Conservation (phyloP, 2,113 vertebrate genomes). For the Perca schrenkii region DNA sequence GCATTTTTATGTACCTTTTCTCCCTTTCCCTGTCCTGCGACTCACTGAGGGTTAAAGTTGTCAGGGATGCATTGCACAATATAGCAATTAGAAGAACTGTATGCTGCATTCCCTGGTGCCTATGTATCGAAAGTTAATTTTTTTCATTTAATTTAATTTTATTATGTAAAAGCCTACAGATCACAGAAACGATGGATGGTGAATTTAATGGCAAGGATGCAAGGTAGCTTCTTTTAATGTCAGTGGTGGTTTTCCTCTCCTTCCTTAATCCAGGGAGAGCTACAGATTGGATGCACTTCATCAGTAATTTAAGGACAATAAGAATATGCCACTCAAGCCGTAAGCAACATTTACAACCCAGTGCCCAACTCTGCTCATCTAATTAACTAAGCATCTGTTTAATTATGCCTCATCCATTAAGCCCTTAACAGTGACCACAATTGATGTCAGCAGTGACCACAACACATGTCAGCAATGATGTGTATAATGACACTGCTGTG, state of each 20-base stretch:
- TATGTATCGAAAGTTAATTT: not conserved
- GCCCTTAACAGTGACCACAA: constrained; percentile 3
- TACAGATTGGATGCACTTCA: constrained; percentile 12
- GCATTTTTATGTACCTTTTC: not conserved
- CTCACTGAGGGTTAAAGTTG: not conserved
- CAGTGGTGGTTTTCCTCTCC: not conserved
- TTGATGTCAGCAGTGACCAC: not conserved
- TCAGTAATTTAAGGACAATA: not conserved
- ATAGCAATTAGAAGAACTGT: too few relatives aligned
- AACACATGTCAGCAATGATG: constrained; percentile 2
- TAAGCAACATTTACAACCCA: constrained; percentile 17
- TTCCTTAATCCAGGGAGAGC: constrained; percentile 4
- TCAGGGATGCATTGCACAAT: not conserved
- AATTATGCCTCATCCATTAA: constrained; percentile 40
- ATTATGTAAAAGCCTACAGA: not conserved
- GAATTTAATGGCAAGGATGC: not conserved
- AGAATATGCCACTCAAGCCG: not conserved
- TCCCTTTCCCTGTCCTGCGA: not conserved
- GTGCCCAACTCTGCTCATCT: not conserved
- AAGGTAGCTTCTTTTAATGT: not conserved
- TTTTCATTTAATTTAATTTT: not conserved
- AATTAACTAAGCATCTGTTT: constrained; percentile 41
- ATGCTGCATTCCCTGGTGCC: not conserved
- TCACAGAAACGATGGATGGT: not conserved
- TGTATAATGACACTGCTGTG: constrained; percentile 15